Conservation (phyloP, 2,797 vertebrate species). For the Notolabrus celidotus region DNA sequence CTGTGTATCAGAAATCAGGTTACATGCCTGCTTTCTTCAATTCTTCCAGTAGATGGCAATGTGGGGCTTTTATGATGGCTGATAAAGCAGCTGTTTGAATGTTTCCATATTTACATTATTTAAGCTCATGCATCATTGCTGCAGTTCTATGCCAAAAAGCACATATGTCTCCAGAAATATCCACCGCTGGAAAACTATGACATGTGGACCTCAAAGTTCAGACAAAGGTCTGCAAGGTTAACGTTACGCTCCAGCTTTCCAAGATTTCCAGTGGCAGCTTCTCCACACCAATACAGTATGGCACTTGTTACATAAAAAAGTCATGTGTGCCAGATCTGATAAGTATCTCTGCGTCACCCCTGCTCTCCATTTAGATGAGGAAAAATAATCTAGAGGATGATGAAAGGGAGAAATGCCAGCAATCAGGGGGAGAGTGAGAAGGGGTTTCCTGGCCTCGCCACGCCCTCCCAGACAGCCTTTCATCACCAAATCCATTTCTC, state of each 20-base stretch:
- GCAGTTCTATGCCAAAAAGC: slow-evolving; percentile 33
- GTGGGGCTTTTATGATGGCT: slow-evolving; percentile 11
- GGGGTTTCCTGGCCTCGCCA: slow-evolving; percentile 52
- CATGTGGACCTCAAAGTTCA: slow-evolving; percentile 38
- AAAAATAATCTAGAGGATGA: slow-evolving; percentile 45
- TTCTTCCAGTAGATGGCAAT: slow-evolving; percentile 72
- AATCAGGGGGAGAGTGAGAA: slow-evolving; percentile 57
- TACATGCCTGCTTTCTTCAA: not conserved
- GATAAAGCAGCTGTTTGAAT: not conserved
- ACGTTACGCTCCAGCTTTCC: slow-evolving; percentile 24
- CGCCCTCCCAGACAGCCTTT: slow-evolving; percentile 40
- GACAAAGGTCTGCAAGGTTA: slow-evolving; percentile 22
- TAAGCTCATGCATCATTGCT: slow-evolving; percentile 4
- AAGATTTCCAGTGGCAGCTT: slow-evolving; percentile 30
- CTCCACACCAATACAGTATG: slow-evolving; percentile 16
- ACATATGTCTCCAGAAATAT: slow-evolving; percentile 38
- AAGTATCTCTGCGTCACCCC: slow-evolving; percentile 46
- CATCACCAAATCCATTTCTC: slow-evolving; percentile 43
- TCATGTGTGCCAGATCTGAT: slow-evolving; percentile 67
- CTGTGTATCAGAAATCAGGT: too few species aligned
- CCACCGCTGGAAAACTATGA: slow-evolving; percentile 49
- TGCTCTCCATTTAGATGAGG: slow-evolving; percentile 26
- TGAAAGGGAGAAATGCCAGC: slow-evolving; percentile 51
- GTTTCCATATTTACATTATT: slow-evolving; percentile 14
- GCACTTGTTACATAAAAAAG: slow-evolving; percentile 38